Evolutionary conservation across 2,113 vertebrate species (phyloP).

Genomic region (Numida meleagris): DNA sequence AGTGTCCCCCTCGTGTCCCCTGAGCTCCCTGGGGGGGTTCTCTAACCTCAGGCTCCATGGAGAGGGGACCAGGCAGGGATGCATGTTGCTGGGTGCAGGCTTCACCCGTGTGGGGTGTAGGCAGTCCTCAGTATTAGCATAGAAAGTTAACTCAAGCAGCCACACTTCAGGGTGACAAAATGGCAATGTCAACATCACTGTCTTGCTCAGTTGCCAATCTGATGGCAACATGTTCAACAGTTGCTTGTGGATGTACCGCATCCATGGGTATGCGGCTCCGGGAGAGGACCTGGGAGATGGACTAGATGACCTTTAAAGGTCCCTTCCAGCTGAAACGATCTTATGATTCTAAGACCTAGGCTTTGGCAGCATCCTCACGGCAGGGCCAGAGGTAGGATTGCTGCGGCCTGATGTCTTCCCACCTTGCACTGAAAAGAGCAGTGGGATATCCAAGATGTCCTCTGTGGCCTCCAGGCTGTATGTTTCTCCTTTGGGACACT

Average conservation of each 20-base stretch:
- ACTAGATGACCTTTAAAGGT: too few relatives aligned
- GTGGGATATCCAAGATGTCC: not conserved
- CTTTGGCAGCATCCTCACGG: not conserved
- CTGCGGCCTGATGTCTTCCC: not conserved
- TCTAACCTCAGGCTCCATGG: not conserved
- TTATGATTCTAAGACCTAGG: not conserved
- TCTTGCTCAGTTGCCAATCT: not conserved
- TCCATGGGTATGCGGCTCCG: not conserved
- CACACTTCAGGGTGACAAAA: not conserved
- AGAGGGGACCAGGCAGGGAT: not conserved
- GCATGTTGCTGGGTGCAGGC: not conserved
- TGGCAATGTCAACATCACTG: not conserved
- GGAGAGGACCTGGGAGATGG: not conserved
- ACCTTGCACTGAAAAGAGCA: not conserved
- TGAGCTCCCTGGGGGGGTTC: not conserved
- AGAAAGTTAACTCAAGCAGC: not conserved
- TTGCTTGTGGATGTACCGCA: not conserved
- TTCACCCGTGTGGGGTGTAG: not conserved
- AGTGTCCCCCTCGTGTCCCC: constrained; percentile 68
- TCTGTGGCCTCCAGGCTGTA: not conserved
- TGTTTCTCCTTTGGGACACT: not conserved
- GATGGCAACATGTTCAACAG: not conserved
- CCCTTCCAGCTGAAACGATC: too few relatives aligned
- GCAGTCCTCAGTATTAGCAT: not conserved
- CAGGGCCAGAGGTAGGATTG: not conserved